These are phyloP conservation scores for Leucoptera coffeella DNA, from an alignment of 2,888 invertebrate species.

Conservation along the genomic window DNA sequence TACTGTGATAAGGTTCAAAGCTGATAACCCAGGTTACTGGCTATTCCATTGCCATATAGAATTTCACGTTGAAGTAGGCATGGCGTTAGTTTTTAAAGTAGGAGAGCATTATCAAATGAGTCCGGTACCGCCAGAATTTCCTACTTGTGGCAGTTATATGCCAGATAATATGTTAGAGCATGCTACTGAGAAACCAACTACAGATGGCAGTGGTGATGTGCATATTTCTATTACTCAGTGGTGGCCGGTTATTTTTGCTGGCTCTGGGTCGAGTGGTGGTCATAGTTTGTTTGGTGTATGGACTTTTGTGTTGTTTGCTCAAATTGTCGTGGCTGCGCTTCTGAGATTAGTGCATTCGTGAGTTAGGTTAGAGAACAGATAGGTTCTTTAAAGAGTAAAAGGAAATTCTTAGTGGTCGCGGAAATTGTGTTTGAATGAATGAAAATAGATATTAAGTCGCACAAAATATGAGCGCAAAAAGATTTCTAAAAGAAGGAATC, in stretches of 20 bases:
- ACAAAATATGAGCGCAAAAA: too few relatives aligned
- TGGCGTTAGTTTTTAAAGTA: conserved; percentile 81
- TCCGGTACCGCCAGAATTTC: conserved; percentile 68
- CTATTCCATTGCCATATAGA: conserved; percentile 89
- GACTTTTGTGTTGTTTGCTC: conserved; percentile 18
- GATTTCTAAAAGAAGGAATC: too few relatives aligned
- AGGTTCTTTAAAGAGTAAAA: too few relatives aligned
- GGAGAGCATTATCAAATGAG: conserved; percentile 73
- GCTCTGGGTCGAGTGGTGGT: conserved; percentile 9
- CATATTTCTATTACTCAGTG: conserved; percentile 34
- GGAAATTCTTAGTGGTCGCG: too few relatives aligned
- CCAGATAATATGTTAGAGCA: conserved; percentile 44
- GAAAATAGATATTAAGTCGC: too few relatives aligned
- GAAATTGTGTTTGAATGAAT: too few relatives aligned
- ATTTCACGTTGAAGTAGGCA: conserved; percentile 86
- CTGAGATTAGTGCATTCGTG: too few relatives aligned
- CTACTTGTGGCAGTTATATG: conserved; percentile 66
- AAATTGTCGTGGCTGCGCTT: too few relatives aligned
- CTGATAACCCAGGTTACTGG: conserved; percentile 87
- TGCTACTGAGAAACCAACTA: conserved; percentile 23
- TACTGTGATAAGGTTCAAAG: conserved; percentile 76
- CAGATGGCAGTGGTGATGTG: conserved; percentile 12
- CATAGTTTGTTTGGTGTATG: conserved; percentile 11
- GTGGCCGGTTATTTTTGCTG: conserved; percentile 38
- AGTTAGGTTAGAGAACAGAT: too few relatives aligned